Base-by-base conservation (phyloP, 1,140 invertebrate genomes). In the Solenopsis fugax region DNA sequence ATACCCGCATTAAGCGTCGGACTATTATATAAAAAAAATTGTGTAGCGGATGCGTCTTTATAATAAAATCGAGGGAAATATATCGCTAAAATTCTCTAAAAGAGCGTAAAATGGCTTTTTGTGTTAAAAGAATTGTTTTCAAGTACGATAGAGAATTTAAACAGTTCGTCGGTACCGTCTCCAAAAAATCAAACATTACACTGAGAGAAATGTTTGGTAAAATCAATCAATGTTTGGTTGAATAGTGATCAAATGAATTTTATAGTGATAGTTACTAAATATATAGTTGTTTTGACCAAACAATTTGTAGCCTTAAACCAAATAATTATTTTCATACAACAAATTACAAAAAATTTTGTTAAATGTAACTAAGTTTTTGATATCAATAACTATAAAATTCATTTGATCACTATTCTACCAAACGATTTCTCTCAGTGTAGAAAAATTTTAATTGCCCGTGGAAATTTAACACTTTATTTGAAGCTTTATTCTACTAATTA, bases 1-100 rank as follows among this genome's bases (percentile, higher is more conserved):
- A 75, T 50, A 50, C 18, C 18, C 69, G 69, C n/a, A 75, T 84
- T 75, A 62, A 37, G 18, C 24, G 29, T 13, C 5, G 5, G 16
- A 73, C 18, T 45, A 2, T 69, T 71, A 18, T 9, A 29, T 13
- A 41, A 71, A 41, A 71, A 29, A 71, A 52, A 54, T 54, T 45
- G 34, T 2, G 52, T 21, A 71, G 10, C 9, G 21, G 13, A 56
- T 10, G 13, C 13, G 4, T 67, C 64, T 65, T 13, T 67, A 64
- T 29, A 12, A 52, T 34, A 84, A 34, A 82, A 34, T 37, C 1
- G 16, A 45, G 24, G 34, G 6, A 34, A 2, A 7, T 34, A 21
- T n/a, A 24, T 5, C 21, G 2, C 24, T 4, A 16, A 45, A 50
- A 2, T 52, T 34, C 13, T 81, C 3, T 6, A n/a, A 1, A 9